These are phyloP conservation scores for Anhinga anhinga DNA, from an alignment of 2,113 vertebrate genomes.

Conservation along the genomic window DNA sequence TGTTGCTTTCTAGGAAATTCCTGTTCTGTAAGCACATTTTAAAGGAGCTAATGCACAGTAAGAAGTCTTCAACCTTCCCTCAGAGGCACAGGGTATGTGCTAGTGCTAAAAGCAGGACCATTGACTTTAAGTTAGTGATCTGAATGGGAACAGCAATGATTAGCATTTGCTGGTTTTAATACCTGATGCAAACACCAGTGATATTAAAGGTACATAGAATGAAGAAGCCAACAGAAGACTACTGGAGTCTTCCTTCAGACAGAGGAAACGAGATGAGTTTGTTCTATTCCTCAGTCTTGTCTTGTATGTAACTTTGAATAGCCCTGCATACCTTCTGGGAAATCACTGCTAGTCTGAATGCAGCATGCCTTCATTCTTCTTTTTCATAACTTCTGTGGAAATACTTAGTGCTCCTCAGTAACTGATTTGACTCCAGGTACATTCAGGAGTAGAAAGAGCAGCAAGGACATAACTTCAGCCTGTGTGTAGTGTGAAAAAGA, in stretches of 20 bases:
- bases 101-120: not conserved
- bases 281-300: not conserved
- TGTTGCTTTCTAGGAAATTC: not conserved
- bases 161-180: not conserved
- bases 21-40: not conserved
- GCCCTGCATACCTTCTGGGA: not conserved
- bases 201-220: not conserved
- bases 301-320: not conserved
- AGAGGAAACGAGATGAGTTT: not conserved
- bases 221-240: not conserved
- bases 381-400: not conserved
- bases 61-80: not conserved
- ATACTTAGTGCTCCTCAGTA: not conserved
- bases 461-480: rapidly evolving
- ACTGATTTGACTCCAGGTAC: not conserved
- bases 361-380: not conserved
- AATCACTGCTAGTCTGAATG: not conserved
- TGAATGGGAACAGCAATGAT: not conserved
- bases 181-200: not conserved
- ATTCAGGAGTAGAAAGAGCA: not conserved
- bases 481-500: not conserved
- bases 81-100: not conserved
- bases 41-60: not conserved
- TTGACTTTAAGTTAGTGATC: not conserved
- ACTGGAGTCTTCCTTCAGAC: not conserved